Evolutionary conservation across 2,888 invertebrate species (phyloP).

Genomic region (Noctua pronuba): DNA sequence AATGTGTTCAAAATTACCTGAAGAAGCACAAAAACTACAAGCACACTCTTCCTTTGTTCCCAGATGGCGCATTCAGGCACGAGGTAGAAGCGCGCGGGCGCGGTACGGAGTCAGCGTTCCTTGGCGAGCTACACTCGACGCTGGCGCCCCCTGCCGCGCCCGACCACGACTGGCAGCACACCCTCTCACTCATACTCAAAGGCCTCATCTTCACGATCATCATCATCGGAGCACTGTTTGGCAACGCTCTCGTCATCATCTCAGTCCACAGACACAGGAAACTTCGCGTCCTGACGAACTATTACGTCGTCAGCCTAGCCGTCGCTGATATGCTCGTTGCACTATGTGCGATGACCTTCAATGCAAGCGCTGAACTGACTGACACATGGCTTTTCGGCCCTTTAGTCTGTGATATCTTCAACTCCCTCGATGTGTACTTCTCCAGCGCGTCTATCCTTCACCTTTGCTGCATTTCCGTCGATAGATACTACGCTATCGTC

Average conservation of each 20-base stretch:
- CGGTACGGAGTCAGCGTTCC: constrained; percentile 88
- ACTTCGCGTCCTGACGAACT: constrained; percentile 97
- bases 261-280: constrained; percentile 95
- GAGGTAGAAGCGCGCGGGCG: constrained; percentile 89
- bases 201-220: constrained; percentile 95
- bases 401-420: constrained; percentile 98
- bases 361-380: constrained; percentile 96
- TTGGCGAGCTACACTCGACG: constrained; percentile 86
- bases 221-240: constrained; percentile 96
- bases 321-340: constrained; percentile 98
- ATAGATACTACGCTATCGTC: constrained; percentile 97
- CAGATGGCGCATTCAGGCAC: constrained; percentile 85
- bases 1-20: not conserved
- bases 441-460: constrained; percentile 97
- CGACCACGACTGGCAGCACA: constrained; percentile 84
- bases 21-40: not conserved
- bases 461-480: constrained; percentile 98
- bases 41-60: constrained; percentile 52
- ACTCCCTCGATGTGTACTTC: constrained; percentile 98
- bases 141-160: constrained; percentile 88
- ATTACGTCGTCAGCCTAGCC: constrained; percentile 98
- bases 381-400: constrained; percentile 97
- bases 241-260: constrained; percentile 97
- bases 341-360: constrained; percentile 97
- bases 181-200: constrained; percentile 92